These are phyloP conservation scores for Antennarius striatus DNA, from an alignment of 2,113 vertebrate genomes.

Conservation along the genomic window DNA sequence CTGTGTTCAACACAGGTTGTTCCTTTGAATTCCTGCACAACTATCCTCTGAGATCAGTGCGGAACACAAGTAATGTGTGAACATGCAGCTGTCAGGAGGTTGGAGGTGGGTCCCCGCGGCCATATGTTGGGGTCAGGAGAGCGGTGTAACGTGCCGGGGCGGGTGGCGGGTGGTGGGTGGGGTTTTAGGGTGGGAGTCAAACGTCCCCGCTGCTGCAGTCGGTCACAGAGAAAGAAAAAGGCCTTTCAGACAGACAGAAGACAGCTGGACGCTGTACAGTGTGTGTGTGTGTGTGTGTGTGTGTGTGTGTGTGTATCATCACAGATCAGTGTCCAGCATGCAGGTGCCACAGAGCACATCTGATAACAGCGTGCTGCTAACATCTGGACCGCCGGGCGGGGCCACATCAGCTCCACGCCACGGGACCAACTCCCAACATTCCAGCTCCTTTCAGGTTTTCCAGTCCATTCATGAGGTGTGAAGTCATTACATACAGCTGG, in stretches of 20 bases:
- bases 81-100: slow-evolving; percentile 45
- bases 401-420: too few relatives aligned
- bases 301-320: slow-evolving; percentile 16
- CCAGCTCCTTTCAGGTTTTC: too few relatives aligned
- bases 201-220: slow-evolving; percentile 23
- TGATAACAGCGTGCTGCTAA: not conserved
- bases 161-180: not conserved
- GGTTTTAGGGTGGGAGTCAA: slow-evolving; percentile 4
- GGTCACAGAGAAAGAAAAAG: slow-evolving; percentile 32
- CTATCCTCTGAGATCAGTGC: not conserved
- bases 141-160: slow-evolving; percentile 8
- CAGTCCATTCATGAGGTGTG: too few relatives aligned
- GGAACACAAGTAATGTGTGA: slow-evolving; percentile 11
- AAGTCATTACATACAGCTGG: too few relatives aligned
- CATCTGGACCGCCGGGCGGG: not conserved
- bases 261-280: slow-evolving; percentile 49
- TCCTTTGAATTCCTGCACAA: not conserved
- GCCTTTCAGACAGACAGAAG: slow-evolving; percentile 31
- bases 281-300: slow-evolving; percentile 19
- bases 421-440: too few relatives aligned
- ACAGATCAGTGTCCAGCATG: not conserved
- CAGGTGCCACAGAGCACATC: not conserved
- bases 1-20: not conserved
- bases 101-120: slow-evolving; percentile 28
- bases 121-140: slow-evolving; percentile 46